Percentiles rank a stretch among this genome's conserved stretches.
Evolutionary conservation across 1,140 invertebrate species (phyloP).

Genomic region (Hypsibius dujardini): DNA sequence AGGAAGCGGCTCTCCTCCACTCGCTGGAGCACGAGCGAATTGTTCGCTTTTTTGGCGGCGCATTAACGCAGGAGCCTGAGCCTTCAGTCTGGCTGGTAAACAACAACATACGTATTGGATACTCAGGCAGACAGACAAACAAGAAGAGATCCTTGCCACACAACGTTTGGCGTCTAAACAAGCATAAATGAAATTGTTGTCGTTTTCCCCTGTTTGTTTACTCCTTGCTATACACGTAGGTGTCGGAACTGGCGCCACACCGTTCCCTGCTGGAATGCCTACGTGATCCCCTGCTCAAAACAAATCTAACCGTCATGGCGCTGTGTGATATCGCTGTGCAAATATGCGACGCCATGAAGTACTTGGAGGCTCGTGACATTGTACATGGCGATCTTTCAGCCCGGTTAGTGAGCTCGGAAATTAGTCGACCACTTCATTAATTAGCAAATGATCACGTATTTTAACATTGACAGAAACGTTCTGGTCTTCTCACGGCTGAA

Average conservation of each 20-base stretch:
- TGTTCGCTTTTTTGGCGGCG: constrained; percentile 86
- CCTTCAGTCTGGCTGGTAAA: constrained; percentile 49
- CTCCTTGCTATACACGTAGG: constrained; percentile 34
- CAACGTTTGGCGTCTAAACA: no score
- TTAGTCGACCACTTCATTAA: background rate
- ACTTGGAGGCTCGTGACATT: constrained; percentile 74
- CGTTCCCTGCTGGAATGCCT: constrained; percentile 84
- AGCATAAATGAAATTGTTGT: no score
- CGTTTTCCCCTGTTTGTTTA: no score
- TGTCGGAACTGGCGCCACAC: constrained; percentile 83
- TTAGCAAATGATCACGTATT: no score
- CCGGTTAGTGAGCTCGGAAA: background rate
- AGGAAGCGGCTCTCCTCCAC: constrained; percentile 96
- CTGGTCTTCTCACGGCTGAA: constrained; percentile 84
- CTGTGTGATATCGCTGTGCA: constrained; percentile 79
- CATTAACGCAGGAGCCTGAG: constrained; percentile 41
- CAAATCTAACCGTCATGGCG: constrained; percentile 69
- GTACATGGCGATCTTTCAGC: constrained; percentile 46
- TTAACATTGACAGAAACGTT: constrained; percentile 53
- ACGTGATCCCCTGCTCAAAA: constrained; percentile 66
- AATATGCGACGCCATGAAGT: constrained; percentile 89
- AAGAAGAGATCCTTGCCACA: no score
- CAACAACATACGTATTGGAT: no score
- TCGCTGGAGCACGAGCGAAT: constrained; percentile 89
- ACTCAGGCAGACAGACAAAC: no score